phyloP scores from a whole-genome alignment of 1,140 invertebrate species.

The Drosophila kikkawai region DNA sequence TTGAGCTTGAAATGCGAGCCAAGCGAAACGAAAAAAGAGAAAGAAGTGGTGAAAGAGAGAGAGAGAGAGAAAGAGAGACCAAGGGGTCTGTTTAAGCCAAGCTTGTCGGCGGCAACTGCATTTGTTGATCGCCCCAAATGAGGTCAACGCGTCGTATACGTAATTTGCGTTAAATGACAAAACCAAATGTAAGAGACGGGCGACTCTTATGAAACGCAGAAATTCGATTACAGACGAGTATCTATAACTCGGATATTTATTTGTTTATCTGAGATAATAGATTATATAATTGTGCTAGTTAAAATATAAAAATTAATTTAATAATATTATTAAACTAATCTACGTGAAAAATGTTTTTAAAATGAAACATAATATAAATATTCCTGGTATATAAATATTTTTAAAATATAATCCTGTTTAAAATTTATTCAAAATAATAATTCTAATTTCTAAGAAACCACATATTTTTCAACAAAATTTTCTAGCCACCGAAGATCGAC shows the following conservation, averaged over 20 bases:
- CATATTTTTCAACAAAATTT: neutral
- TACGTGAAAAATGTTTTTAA: no score
- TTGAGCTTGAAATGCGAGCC: constrained; percentile 78
- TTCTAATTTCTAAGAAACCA: neutral
- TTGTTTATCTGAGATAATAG: neutral
- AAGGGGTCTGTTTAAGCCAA: constrained; percentile 28
- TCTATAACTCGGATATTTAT: neutral
- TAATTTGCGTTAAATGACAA: constrained; percentile 73
- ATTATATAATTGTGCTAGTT: neutral
- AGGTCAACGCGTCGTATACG: constrained; percentile 77
- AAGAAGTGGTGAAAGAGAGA: neutral
- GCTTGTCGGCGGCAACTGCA: constrained; percentile 36
- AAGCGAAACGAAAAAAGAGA: constrained; percentile 34
- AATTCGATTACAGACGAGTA: constrained; percentile 31
- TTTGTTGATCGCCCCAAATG: constrained; percentile 58
- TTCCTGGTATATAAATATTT: neutral
- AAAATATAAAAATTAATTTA: no score
- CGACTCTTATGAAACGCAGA: constrained; percentile 65
- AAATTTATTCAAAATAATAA: neutral
- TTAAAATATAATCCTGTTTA: no score
- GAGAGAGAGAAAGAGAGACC: neutral
- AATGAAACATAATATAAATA: neutral
- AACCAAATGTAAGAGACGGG: constrained; percentile 27
- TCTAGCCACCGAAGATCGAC: neutral
- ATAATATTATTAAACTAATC: neutral